phyloP scores from a whole-genome alignment of 2,888 invertebrate species.

The Himalopsyche tibetana region DNA sequence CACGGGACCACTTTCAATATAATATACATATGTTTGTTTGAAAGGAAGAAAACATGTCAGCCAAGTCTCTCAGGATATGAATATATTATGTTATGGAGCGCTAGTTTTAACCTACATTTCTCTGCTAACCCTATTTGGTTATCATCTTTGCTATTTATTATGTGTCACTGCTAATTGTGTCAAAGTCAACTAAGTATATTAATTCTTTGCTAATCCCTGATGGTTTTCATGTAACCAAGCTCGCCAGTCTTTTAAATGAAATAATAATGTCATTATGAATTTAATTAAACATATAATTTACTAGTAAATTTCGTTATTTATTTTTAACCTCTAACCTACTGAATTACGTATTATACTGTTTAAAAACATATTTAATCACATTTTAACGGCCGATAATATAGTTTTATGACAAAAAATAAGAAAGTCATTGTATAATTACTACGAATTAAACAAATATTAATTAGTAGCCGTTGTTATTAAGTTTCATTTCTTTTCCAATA shows the following conservation, averaged over 20 bases:
- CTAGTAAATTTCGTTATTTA: too few relatives aligned
- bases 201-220: conserved; percentile 11
- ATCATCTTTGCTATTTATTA: conserved; percentile 26
- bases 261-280: background rate
- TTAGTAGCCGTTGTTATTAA: too few relatives aligned
- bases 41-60: background rate
- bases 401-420: too few relatives aligned
- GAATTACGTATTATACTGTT: too few relatives aligned
- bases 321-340: too few relatives aligned
- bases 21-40: background rate
- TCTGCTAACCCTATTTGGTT: background rate
- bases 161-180: conserved; percentile 27
- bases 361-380: too few relatives aligned
- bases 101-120: conserved; percentile 11
- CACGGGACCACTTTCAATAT: background rate
- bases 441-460: too few relatives aligned
- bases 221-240: background rate
- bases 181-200: conserved; percentile 16
- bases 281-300: background rate
- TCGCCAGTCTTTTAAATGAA: background rate
- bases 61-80: conserved; percentile 5
- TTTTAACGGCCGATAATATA: too few relatives aligned
- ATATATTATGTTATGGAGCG: background rate
- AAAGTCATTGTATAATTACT: too few relatives aligned
- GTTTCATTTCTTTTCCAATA: too few relatives aligned